phyloP scores from a whole-genome alignment of 2,888 invertebrate species.

The Sthenelais limicola region DNA sequence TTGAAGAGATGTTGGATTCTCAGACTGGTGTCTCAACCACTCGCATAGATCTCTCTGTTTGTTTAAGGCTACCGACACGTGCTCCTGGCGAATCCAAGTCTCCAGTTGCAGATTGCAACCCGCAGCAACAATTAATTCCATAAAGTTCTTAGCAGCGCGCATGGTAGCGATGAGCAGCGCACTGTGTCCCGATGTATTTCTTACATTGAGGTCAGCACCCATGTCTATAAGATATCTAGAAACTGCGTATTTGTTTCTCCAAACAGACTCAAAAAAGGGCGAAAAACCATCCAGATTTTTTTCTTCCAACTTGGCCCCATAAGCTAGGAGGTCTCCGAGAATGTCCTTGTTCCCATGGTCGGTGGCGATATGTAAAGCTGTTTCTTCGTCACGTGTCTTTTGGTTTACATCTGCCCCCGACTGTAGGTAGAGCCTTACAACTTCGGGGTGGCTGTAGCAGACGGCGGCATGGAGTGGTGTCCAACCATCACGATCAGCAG shows the following conservation, averaged over 20 bases:
- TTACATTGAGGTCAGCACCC: conserved; percentile 59
- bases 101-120: conserved; percentile 59
- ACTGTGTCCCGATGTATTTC: conserved; percentile 54
- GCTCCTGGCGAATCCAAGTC: conserved; percentile 54
- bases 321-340: conserved; percentile 54
- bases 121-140: conserved; percentile 56
- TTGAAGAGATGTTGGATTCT: conserved; percentile 52
- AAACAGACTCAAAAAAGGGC: conserved; percentile 62
- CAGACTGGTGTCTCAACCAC: conserved; percentile 49
- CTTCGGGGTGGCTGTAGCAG: conserved; percentile 59
- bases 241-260: conserved; percentile 58
- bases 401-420: conserved; percentile 56
- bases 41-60: conserved; percentile 50
- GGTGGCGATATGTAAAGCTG: conserved; percentile 61
- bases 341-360: conserved; percentile 58
- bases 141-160: conserved; percentile 53
- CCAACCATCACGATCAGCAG: conserved; percentile 62
- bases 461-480: conserved; percentile 63
- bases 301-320: conserved; percentile 56
- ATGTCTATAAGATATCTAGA: conserved; percentile 57
- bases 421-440: conserved; percentile 56
- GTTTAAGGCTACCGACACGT: conserved; percentile 52
- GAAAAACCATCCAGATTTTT: conserved; percentile 59
- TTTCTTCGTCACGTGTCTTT: conserved; percentile 58
- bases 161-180: conserved; percentile 59